A percentile compares a stretch with the other conserved stretches of the same genome.
Evolutionary conservation across 2,888 invertebrate species (phyloP).

Genomic region (Zhuqinia jingwanae): DNA sequence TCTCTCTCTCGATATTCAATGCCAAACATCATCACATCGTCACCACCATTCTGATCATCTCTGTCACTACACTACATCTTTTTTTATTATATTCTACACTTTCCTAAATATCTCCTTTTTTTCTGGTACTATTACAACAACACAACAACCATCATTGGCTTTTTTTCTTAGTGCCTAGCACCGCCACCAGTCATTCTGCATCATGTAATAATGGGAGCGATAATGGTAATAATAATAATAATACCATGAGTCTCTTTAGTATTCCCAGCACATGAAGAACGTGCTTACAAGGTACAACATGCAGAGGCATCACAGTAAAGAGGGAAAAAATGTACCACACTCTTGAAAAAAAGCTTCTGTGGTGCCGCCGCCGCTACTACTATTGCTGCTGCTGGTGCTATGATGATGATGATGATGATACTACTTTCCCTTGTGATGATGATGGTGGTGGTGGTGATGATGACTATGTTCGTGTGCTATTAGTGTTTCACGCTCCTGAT

Average conservation of each 20-base stretch:
- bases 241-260: slow-evolving; percentile 20
- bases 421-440: neutral
- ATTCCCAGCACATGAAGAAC: slow-evolving; percentile 41
- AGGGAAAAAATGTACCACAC: slow-evolving; percentile 8
- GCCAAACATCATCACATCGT: slow-evolving; percentile 21
- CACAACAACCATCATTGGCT: neutral
- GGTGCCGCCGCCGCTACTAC: too few relatives aligned
- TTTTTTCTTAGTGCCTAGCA: neutral
- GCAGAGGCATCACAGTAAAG: neutral
- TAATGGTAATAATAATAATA: slow-evolving; percentile 36
- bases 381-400: too few relatives aligned
- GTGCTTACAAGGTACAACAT: slow-evolving; percentile 34
- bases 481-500: slow-evolving; percentile 4
- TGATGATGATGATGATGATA: too few relatives aligned
- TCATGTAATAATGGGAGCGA: slow-evolving; percentile 31
- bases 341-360: neutral
- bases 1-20: slow-evolving; percentile 19
- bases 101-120: neutral
- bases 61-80: neutral
- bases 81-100: neutral
- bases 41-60: too few relatives aligned
- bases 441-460: neutral
- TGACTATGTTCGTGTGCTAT: neutral
- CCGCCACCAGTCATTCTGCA: slow-evolving; percentile 2
- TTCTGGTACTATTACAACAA: too few relatives aligned